These are phyloP conservation scores for Amphipoea oculea DNA, from an alignment of 2,888 invertebrate genomes.

Conservation along the genomic window DNA sequence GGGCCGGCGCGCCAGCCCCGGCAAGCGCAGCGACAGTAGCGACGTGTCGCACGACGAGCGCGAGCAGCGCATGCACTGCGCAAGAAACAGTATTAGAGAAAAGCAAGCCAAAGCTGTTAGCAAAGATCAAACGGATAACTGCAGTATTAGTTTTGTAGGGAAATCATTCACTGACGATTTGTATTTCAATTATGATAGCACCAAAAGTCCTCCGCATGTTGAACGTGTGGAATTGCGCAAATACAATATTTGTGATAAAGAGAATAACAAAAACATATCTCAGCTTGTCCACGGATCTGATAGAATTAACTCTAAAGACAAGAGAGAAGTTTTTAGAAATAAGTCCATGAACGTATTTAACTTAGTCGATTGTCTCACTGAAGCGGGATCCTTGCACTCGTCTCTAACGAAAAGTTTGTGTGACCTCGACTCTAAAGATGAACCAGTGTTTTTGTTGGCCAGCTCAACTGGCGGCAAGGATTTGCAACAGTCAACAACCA, in stretches of 20 bases:
- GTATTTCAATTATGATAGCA: constrained; percentile 72
- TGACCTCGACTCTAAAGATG: constrained; percentile 86
- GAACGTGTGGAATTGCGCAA: constrained; percentile 78
- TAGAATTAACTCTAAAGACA: constrained; percentile 80
- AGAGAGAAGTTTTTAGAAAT: constrained; percentile 88
- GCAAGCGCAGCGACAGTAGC: constrained; percentile 64
- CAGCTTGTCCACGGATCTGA: constrained; percentile 76
- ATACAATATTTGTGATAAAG: constrained; percentile 81
- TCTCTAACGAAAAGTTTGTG: constrained; percentile 87
- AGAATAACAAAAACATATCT: constrained; percentile 80
- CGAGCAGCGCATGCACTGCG: constrained; percentile 80
- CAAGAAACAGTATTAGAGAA: constrained; percentile 80
- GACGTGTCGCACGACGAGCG: constrained; percentile 74
- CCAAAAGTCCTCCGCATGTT: constrained; percentile 71
- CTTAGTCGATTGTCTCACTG: constrained; percentile 86
- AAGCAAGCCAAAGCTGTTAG: constrained; percentile 72
- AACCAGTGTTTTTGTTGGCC: constrained; percentile 81
- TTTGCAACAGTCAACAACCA: constrained; percentile 85
- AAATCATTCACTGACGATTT: constrained; percentile 80
- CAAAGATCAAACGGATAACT: constrained; percentile 77
- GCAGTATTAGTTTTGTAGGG: constrained; percentile 82
- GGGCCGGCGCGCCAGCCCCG: constrained; percentile 80
- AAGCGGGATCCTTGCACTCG: constrained; percentile 85
- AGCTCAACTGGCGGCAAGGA: constrained; percentile 81
- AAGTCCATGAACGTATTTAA: constrained; percentile 88